phyloP scores from a whole-genome alignment of 2,888 invertebrate species.

The Dromius quadrimaculatus region DNA sequence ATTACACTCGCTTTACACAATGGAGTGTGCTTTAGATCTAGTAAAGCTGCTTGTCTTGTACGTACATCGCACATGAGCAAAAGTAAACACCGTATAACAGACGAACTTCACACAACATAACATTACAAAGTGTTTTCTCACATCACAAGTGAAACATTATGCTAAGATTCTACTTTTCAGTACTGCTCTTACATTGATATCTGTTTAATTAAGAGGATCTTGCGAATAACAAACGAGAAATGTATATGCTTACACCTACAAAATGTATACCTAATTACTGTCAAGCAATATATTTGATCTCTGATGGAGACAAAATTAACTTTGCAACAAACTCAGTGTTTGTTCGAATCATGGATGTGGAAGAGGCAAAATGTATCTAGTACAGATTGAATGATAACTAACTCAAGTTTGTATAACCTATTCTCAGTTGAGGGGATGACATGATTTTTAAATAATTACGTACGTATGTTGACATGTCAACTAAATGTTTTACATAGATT shows the following conservation, averaged over 20 bases:
- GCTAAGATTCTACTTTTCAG: not conserved
- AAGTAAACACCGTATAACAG: constrained; percentile 20
- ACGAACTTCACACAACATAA: constrained; percentile 21
- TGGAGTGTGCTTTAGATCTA: constrained; percentile 19
- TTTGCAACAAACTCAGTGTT: too few species aligned
- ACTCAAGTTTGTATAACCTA: too few species aligned
- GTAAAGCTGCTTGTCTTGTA: constrained; percentile 26
- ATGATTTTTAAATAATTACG: too few species aligned
- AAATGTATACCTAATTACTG: too few species aligned
- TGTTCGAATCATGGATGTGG: too few species aligned
- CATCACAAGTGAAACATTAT: constrained; percentile 1
- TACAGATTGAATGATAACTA: too few species aligned
- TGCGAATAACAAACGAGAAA: not conserved
- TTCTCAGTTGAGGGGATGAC: too few species aligned
- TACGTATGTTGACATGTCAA: not conserved
- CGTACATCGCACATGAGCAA: constrained; percentile 25
- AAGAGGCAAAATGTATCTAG: too few species aligned
- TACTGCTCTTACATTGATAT: not conserved
- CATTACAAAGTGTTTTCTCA: constrained; percentile 20
- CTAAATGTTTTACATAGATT: not conserved
- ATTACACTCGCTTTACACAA: constrained; percentile 31
- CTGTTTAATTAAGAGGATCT: not conserved
- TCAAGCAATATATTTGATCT: too few species aligned
- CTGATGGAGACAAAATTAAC: too few species aligned
- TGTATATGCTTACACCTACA: too few species aligned